Evolutionary conservation across 2,888 invertebrate species (phyloP), one percentile per base, ranked within the genome.

Genomic region (Trisateles emortualis): DNA sequence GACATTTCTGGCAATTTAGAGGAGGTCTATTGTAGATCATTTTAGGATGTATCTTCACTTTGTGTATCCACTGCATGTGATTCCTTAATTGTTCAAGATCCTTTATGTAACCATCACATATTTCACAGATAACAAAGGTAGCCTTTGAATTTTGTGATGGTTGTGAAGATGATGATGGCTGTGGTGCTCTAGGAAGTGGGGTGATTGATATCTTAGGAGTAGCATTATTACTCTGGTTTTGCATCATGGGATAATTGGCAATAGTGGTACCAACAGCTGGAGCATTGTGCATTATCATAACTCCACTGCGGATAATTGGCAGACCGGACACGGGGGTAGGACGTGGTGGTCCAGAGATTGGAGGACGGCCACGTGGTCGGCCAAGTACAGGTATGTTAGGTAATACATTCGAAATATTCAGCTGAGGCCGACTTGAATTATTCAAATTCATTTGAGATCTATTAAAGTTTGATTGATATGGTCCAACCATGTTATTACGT

Each of bases 31-130:
- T 98, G 88, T 98, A 97, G 75, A 98, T 98, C 98, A 98, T 98
- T 92, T 98, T 98, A 52, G 98, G 98, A 93, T 98, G 98, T 81
- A 98, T 98, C 88, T 98, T 98, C 61, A 98, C 98, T 94, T 98
- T 98, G 88, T 99, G 99, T 85, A 98, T 98, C 97, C 98, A 98
- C 84, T 98, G 98, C 97, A 99, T 98, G 84, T 99, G 99, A 87
- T 98, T 98, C 69, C 98, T 94, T 70, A 99, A 92, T 85, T 98
- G 98, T 84, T 98, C 98, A 85, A 98, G 93, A 90, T 99, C 98
- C 93, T 98, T 98, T 66, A 99, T 98, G 83, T 98, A 98, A 40
- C 98, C 98, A 87, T 99, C 98, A 91, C 99, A 99, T 73, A 99
- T 98, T 94, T 99, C 99, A 90, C 99, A 99, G 74, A 98, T 98